Conservation (phyloP, 1,140 invertebrate species). For the Penaeus vannamei region DNA sequence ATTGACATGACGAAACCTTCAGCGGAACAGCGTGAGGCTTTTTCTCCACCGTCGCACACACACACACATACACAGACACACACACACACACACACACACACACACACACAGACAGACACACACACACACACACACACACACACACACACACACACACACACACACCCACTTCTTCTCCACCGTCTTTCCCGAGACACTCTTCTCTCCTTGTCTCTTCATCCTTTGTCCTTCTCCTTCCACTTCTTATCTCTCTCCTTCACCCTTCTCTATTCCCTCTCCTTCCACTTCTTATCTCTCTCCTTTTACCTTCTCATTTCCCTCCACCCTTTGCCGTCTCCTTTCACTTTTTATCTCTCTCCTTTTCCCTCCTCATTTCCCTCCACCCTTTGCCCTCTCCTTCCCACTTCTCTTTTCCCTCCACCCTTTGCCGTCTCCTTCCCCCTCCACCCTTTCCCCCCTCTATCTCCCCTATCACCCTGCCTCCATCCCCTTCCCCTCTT, state of each 20-base stretch:
- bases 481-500: not conserved
- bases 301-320: not conserved
- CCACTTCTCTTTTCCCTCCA: too few species aligned
- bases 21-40: too few species aligned
- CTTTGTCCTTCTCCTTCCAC: not conserved
- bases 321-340: not conserved
- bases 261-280: not conserved
- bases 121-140: constrained; percentile 38
- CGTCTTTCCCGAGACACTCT: too few species aligned
- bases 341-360: not conserved
- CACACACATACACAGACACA: not conserved
- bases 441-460: not conserved
- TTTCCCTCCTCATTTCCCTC: not conserved
- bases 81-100: constrained; percentile 11
- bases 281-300: not conserved
- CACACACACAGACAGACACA: constrained; percentile 1
- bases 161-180: not conserved
- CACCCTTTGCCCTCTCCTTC: not conserved
- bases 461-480: not conserved
- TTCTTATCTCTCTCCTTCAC: not conserved
- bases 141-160: constrained; percentile 42
- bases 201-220: too few species aligned
- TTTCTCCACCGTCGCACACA: not conserved
- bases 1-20: too few species aligned
- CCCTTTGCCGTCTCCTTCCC: not conserved